Percentiles rank a stretch among this genome's conserved stretches.
Evolutionary conservation across 2,888 invertebrate genomes (phyloP).

Genomic region (Ophion ventricosus): DNA sequence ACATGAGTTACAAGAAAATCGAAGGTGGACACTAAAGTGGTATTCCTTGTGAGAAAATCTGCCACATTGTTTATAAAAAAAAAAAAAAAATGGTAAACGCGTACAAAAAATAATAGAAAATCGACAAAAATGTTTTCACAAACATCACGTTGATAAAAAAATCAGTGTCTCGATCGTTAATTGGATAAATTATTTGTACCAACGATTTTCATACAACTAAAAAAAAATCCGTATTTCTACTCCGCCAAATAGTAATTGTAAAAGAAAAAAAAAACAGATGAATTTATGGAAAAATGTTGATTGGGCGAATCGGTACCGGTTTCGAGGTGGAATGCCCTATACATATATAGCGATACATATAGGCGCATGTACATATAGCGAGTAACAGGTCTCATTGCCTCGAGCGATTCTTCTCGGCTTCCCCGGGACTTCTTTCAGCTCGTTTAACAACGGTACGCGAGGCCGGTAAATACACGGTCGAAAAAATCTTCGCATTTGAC

Average conservation of each 20-base stretch:
- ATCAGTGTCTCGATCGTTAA: too few relatives aligned
- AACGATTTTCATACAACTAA: too few relatives aligned
- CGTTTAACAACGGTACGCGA: slow-evolving; percentile 7
- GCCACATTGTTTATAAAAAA: too few relatives aligned
- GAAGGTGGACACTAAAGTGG: too few relatives aligned
- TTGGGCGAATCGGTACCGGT: background rate
- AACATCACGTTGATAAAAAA: too few relatives aligned
- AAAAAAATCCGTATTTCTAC: background rate
- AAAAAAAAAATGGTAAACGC: too few relatives aligned
- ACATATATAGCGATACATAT: background rate
- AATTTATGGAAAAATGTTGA: background rate
- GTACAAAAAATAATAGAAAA: too few relatives aligned
- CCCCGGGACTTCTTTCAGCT: slow-evolving; percentile 25
- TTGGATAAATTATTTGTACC: too few relatives aligned
- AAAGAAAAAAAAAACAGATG: background rate
- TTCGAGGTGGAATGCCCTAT: background rate
- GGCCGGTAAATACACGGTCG: slow-evolving; percentile 43
- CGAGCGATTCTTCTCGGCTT: slow-evolving; percentile 26
- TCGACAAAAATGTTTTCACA: too few relatives aligned
- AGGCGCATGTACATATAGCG: background rate
- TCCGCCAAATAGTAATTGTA: background rate
- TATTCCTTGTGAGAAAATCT: too few relatives aligned
- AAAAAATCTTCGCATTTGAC: slow-evolving; percentile 73
- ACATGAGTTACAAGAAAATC: too few relatives aligned
- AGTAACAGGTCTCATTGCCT: slow-evolving; percentile 43